Percentiles rank a stretch among this genome's conserved stretches.
Conservation (phyloP, 2,113 vertebrate species). For the Scomber scombrus region DNA sequence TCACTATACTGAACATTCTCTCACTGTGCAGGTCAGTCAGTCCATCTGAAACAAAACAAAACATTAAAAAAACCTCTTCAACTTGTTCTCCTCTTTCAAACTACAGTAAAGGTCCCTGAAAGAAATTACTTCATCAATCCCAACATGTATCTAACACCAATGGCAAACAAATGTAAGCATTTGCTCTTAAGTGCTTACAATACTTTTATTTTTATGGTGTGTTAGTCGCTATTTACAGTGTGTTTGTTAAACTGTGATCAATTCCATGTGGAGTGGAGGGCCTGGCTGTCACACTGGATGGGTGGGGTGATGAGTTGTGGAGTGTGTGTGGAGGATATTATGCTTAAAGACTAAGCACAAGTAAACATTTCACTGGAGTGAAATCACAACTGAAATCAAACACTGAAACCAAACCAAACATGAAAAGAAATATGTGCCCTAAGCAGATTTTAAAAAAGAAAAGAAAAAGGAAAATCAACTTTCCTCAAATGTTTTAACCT, state of each 20-base stretch:
- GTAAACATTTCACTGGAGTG: slow-evolving; percentile 16
- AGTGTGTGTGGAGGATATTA: not conserved
- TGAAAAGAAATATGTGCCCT: too few relatives aligned
- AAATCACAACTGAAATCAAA: slow-evolving; percentile 28
- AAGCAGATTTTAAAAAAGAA: too few relatives aligned
- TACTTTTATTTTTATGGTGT: slow-evolving; percentile 34
- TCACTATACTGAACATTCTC: not conserved
- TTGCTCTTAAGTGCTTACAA: not conserved
- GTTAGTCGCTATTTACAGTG: slow-evolving; percentile 40
- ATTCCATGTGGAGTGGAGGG: slow-evolving; percentile 45
- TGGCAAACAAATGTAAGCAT: slow-evolving; percentile 12
- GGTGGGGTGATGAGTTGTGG: slow-evolving; percentile 12
- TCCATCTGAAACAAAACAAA: slow-evolving; percentile 1
- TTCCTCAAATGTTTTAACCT: too few relatives aligned
- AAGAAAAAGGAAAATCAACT: too few relatives aligned
- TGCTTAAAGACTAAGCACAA: not conserved
- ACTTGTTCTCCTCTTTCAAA: not conserved
- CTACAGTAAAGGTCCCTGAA: not conserved
- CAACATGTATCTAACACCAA: not conserved
- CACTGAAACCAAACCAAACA: not conserved
- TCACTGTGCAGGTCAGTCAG: not conserved
- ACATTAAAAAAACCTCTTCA: not conserved
- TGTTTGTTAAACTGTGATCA: slow-evolving; percentile 46
- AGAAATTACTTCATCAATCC: slow-evolving; percentile 25
- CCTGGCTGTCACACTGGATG: not conserved